Evolutionary conservation across 2,113 vertebrate species (phyloP), one percentile per base, ranked within the genome.

Genomic region (Prunella himalayana): DNA sequence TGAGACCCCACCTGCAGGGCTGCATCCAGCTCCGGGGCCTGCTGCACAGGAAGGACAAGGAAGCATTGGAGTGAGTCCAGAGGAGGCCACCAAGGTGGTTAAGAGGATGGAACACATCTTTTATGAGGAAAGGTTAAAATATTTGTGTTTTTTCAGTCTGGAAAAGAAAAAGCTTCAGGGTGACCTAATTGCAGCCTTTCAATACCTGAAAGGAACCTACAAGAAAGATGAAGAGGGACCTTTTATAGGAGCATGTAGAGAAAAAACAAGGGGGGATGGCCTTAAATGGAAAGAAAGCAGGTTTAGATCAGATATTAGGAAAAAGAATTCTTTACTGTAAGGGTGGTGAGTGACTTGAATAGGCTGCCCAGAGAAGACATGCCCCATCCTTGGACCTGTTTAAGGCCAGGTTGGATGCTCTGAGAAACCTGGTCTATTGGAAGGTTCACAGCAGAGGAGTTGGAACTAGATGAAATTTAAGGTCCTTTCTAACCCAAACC

Each of bases 31-130:
- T 65, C 44, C 37, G 27, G 22, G 18, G 6, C 15, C 10, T 13
- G 15, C 27, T 37, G 10, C 25, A 13, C 8, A 24, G 19, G 15
- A 28, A 18, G 15, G 7, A 20, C 39, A 50, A 15, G 3, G 18
- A 9, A 0, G 3, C 23, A 7, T 3, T 72, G 50, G 14, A 72
- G 7, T 0, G 0, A 47, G 17, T 18, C 21, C 25, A 41, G 41
- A 63, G 27, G 24, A 59, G 31, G 11, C 1, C 17, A 15, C 11
- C 9, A 33, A 33, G 27, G 22, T 27, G 12, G 3, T 35, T 35
- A 22, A 35, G 23, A 14, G 19, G 39, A n/a, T 30, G 23, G 20
- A 49, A 9, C 4, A 31, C 5, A 8, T 41, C 1, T 47, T 10
- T 39, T 8, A 5, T 37, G 21, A 49, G 42, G 17, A 35, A 49